Base-by-base conservation (phyloP, 92 coral and sea anemone species). In the Zoanthus gigantus region DNA sequence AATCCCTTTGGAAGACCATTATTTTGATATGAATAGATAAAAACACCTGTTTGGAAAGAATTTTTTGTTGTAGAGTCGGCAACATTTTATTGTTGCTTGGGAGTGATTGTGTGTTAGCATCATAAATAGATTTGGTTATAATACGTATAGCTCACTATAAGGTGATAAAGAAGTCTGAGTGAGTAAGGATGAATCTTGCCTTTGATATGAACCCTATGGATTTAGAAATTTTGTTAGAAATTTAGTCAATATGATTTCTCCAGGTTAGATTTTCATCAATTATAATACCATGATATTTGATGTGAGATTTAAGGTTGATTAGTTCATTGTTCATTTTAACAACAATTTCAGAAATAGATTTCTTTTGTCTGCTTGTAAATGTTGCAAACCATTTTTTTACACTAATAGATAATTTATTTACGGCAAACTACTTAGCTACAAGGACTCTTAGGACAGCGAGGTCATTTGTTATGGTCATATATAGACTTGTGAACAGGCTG, bases 281-380 rank as follows among this genome's bases (percentile, higher is more conserved):
- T 5, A 14, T 60, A 60, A 60, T 60, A 60, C 67, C 67, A 14
- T 14, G 23, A 16, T 14, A 60, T 60, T 60, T 60, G 23, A 60
- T 60, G 23, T 60, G 30, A 14, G 67, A 60, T 17, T 60, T 60
- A 60, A 18, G 28, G 1, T 60, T 7, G 7, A 60, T 60, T 60
- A 60, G 16, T 6, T 60, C 23, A 16, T 71, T 71, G 9, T 71
- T 28, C 7, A 71, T 71, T 31, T 10, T 31, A 5, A 71, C 74
- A 30, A 16, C 13, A 71, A 31, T 9, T 71, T 71, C 74, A 71
- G 74, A 71, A 12, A 46, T 1, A 28, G 14, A 32, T 47, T 71
- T 71, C 14, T 28, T 71, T 71, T 71, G 74, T 30, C 74, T 71
- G 74, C 74, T 71, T 32, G 30, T 71, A 71, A 71, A 67, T 67